phyloP scores from a whole-genome alignment of 1,140 invertebrate species.

The Carposina sasakii region DNA sequence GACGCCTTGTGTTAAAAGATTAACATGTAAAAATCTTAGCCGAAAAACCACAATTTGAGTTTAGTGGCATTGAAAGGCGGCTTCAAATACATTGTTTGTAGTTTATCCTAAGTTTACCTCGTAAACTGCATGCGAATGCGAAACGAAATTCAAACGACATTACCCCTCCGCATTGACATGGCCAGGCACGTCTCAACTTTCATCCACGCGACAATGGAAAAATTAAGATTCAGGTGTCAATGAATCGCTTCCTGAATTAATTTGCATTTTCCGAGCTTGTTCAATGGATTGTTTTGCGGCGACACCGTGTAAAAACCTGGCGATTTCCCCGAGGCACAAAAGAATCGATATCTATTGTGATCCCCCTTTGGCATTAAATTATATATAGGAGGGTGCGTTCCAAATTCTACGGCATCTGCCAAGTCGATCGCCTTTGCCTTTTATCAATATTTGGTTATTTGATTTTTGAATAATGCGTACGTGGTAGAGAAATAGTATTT shows the following conservation, averaged over 20 bases:
- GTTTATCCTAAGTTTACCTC: too few species aligned
- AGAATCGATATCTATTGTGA: slow-evolving; percentile 56
- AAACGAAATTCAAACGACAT: too few species aligned
- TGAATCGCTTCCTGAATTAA: too few species aligned
- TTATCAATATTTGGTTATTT: slow-evolving; percentile 63
- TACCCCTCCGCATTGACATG: too few species aligned
- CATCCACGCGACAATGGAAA: background rate
- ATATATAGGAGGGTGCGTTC: slow-evolving; percentile 46
- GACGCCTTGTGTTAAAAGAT: too few species aligned
- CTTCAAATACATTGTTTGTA: too few species aligned
- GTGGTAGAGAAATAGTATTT: slow-evolving; percentile 3
- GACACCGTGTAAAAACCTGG: slow-evolving; percentile 38
- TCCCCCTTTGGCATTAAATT: slow-evolving; percentile 52
- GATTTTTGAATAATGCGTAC: slow-evolving; percentile 34
- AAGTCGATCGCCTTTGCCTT: slow-evolving; percentile 45
- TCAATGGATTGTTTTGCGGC: slow-evolving; percentile 38
- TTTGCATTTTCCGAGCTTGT: too few species aligned
- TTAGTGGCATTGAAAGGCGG: background rate
- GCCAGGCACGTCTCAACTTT: background rate
- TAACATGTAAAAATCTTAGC: too few species aligned
- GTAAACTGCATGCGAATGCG: too few species aligned
- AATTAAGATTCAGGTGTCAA: too few species aligned
- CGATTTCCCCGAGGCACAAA: slow-evolving; percentile 48
- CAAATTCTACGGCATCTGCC: slow-evolving; percentile 43
- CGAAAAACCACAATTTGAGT: background rate